Base-by-base conservation (phyloP, 2,888 invertebrate genomes). In the Aphelenchoides bicaudatus region DNA sequence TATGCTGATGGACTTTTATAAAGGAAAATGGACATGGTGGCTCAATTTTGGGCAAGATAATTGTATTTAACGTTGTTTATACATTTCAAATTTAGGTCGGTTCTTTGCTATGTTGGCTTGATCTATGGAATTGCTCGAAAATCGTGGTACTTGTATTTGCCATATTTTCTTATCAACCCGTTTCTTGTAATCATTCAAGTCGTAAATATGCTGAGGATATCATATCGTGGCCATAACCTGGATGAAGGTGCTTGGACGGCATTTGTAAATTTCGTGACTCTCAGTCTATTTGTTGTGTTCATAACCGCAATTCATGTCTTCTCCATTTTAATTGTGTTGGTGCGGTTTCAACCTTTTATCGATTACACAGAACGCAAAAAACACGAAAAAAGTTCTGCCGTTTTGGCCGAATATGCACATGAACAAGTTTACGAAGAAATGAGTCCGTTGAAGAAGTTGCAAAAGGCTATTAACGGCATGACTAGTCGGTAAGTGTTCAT, bases 171-270 rank as follows among this genome's bases (percentile, higher is more conserved):
- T 25, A 6, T 43, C 6, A 43, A 43, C 25, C 43, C 43, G 23
- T n/a, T 43, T 6, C 43, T 43, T n/a, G 43, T 43, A 6, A 43
- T 43, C 43, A 21, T 43, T n/a, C 43, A 43, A 43, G 43, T 43
- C 8, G 43, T 43, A 10, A 19, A 43, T 43, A 21, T 43, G 43
- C 43, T 43, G 16, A 19, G 43, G 21, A 8, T 25, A 10, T 43
- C 43, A 10, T 43, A 43, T 25, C 10, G 6, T 6, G 43, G 43
- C 23, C 43, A 25, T n/a, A 25, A 43, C 25, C 43, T 21, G 10
- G 25, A 43, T 25, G 43, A 43, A 25, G 25, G 43, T 43, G 21
- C 25, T 8, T 43, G 43, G 43, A 21, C 43, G 16, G 43, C 21
- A 10, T 43, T 43, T n/a, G 43, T 43, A 43, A 43, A 43, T 25